Evolutionary conservation across 2,797 vertebrate genomes (phyloP).

Genomic region (Gobionotothen gibberifrons): DNA sequence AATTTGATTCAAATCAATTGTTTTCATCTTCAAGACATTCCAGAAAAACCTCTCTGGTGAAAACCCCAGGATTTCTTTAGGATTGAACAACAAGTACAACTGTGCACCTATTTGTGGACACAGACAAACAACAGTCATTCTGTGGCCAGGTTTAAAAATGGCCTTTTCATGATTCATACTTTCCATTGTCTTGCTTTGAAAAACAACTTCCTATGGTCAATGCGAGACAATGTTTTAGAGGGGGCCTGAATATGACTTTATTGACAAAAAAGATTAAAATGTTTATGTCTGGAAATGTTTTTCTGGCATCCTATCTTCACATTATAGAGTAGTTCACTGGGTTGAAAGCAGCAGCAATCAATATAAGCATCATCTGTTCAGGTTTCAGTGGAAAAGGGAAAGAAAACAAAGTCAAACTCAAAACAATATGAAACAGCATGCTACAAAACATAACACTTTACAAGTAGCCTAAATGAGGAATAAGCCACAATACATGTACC

Average conservation of each 20-base stretch:
- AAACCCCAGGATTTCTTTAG: conserved; percentile 21
- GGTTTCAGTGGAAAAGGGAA: not conserved
- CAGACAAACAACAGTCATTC: conserved; percentile 41
- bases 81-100: conserved; percentile 30
- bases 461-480: not conserved
- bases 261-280: conserved; percentile 43
- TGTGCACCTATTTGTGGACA: conserved; percentile 33
- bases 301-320: conserved; percentile 20
- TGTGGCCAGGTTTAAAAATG: conserved; percentile 35
- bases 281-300: conserved; percentile 29
- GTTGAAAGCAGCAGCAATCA: conserved; percentile 25
- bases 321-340: conserved; percentile 7
- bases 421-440: not conserved
- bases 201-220: conserved; percentile 15
- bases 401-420: not conserved
- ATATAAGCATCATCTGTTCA: conserved; percentile 16
- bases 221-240: conserved; percentile 20
- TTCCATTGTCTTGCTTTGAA: conserved; percentile 31
- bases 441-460: not conserved
- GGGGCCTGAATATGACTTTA: conserved; percentile 5
- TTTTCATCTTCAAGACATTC: conserved; percentile 44
- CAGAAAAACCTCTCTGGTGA: conserved; percentile 19
- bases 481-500: not conserved
- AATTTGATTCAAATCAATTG: conserved; percentile 31
- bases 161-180: conserved; percentile 42